Conservation (phyloP, 2,797 vertebrate species). For the Sarcoramphus papa region DNA sequence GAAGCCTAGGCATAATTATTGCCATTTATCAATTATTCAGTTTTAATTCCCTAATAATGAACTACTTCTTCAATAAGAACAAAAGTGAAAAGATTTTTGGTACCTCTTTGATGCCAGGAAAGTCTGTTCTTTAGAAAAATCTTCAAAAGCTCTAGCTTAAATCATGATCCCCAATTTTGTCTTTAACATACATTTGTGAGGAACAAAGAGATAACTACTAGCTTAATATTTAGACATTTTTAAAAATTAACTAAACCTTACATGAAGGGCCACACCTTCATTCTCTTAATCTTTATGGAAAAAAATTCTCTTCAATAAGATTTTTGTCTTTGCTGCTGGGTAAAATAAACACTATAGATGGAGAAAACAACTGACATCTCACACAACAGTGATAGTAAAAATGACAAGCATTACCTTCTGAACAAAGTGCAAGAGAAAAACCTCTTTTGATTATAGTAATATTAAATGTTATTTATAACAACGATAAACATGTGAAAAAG, state of each 20-base stretch:
- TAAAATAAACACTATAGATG: neutral
- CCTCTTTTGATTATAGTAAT: neutral
- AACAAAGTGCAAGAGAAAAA: neutral
- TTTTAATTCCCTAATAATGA: neutral
- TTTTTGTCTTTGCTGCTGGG: neutral
- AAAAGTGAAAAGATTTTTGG: neutral
- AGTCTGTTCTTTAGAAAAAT: neutral
- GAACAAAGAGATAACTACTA: neutral
- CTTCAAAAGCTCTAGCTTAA: neutral
- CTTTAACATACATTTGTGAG: neutral
- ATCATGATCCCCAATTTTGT: neutral
- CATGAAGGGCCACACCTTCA: neutral
- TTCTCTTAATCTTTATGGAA: neutral
- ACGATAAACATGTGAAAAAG: neutral
- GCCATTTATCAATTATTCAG: neutral
- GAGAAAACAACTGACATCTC: neutral
- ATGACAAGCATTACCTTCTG: neutral
- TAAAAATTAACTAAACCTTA: neutral
- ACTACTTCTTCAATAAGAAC: neutral
- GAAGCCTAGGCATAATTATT: neutral
- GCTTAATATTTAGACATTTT: neutral
- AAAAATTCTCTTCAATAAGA: neutral
- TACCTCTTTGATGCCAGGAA: neutral
- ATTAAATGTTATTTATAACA: neutral
- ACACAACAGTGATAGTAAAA: neutral